These are phyloP conservation scores for Parapristionchus giblindavisi DNA, from an alignment of 2,888 invertebrate species.

Conservation along the genomic window DNA sequence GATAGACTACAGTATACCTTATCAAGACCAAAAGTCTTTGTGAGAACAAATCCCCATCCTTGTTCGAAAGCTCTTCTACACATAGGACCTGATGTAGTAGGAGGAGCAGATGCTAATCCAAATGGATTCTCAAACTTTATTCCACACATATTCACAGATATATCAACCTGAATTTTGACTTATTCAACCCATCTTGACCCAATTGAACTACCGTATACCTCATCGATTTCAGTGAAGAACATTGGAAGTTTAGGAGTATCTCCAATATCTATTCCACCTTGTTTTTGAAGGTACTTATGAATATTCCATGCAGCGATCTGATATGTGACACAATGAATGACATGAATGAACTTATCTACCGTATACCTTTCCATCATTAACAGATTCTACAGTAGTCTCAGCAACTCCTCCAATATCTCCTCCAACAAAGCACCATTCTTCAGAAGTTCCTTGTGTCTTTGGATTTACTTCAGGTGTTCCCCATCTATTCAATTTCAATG, in stretches of 20 bases:
- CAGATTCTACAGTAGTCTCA: conserved; percentile 96
- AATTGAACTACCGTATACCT: conserved; percentile 64
- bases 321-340: conserved; percentile 23
- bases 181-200: background rate
- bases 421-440: conserved; percentile 86
- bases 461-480: conserved; percentile 79
- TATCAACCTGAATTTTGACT: conserved; percentile 79
- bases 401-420: conserved; percentile 93
- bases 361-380: conserved; percentile 97
- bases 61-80: conserved; percentile 86
- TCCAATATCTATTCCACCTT: conserved; percentile 75
- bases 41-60: conserved; percentile 97
- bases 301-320: conserved; percentile 75
- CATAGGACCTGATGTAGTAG: conserved; percentile 82
- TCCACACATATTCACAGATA: conserved; percentile 91
- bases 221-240: conserved; percentile 90
- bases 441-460: conserved; percentile 75
- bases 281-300: conserved; percentile 85
- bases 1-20: conserved; percentile 77
- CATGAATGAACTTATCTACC: background rate
- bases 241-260: conserved; percentile 83
- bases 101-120: conserved; percentile 95
- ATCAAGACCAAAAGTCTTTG: conserved; percentile 92
- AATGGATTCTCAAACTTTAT: conserved; percentile 94
- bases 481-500: conserved; percentile 81